These are phyloP conservation scores for Heliconius ismenius DNA, from an alignment of 2,888 invertebrate genomes.

Conservation along the genomic window DNA sequence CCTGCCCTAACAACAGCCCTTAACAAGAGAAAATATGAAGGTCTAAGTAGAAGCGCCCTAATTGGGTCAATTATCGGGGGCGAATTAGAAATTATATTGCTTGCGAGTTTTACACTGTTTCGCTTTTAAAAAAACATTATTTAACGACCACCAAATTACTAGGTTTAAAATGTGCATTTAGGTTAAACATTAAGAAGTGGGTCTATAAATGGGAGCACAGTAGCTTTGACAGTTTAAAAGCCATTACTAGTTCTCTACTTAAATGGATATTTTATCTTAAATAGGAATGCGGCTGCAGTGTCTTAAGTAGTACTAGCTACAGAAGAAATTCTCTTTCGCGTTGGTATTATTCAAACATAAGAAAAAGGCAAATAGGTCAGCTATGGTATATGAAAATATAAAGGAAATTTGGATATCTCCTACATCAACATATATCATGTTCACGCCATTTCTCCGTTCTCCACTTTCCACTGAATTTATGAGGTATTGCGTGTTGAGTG, in stretches of 20 bases:
- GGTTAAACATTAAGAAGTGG: not conserved
- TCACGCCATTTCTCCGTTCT: too few species aligned
- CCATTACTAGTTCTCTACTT: constrained; percentile 21
- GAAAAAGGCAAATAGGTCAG: not conserved
- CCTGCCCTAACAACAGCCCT: not conserved
- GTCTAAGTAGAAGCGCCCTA: not conserved
- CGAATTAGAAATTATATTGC: constrained; percentile 12
- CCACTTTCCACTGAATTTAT: too few species aligned
- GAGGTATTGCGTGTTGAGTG: too few species aligned
- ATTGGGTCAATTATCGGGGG: constrained; percentile 14
- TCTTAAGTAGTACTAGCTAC: not conserved
- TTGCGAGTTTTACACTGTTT: not conserved
- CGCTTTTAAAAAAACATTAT: not conserved
- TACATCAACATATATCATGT: not conserved
- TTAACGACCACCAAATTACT: not conserved
- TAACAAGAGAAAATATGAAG: constrained; percentile 13
- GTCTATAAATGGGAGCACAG: constrained; percentile 6
- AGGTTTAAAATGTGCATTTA: constrained; percentile 4
- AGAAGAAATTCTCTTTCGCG: not conserved
- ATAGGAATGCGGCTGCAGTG: not conserved
- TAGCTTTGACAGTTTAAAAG: constrained; percentile 22
- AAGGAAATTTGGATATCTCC: not conserved
- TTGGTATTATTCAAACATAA: not conserved
- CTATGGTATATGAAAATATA: not conserved
- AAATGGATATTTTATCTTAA: constrained; percentile 15